phyloP scores from a whole-genome alignment of 2,113 vertebrate genomes.

The Bungarus multicinctus region DNA sequence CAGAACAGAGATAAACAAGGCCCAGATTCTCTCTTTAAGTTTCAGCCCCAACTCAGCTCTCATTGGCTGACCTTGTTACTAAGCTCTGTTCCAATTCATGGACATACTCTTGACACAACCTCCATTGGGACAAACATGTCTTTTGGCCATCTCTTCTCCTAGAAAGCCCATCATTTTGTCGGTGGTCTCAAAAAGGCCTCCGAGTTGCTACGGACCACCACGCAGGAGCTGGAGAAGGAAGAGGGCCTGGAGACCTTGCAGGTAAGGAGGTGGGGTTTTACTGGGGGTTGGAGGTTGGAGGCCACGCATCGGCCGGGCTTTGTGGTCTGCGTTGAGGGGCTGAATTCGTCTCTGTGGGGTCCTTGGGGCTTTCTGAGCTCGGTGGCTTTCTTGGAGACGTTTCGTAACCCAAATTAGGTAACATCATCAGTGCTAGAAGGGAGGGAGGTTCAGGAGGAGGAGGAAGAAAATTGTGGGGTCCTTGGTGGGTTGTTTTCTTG shows the following conservation, averaged over 20 bases:
- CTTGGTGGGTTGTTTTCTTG: no score
- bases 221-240: slow-evolving; percentile 69
- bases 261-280: slow-evolving; percentile 59
- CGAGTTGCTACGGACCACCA: slow-evolving; percentile 76
- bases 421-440: no score
- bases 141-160: slow-evolving; percentile 15
- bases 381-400: no score
- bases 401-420: neutral
- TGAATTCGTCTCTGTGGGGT: neutral
- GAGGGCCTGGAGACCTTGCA: slow-evolving; percentile 66
- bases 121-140: fast-evolving
- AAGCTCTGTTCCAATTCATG: no score
- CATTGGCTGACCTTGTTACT: no score
- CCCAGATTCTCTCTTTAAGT: no score
- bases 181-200: slow-evolving; percentile 71
- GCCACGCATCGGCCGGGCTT: neutral
- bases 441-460: no score
- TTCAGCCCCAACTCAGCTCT: no score
- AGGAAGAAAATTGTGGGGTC: fast-evolving
- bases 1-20: no score
- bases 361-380: neutral
- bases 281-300: neutral
- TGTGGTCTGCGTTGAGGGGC: neutral
- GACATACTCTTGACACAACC: neutral
- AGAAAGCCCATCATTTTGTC: slow-evolving; percentile 86